Evolutionary conservation across 2,113 vertebrate genomes (phyloP), one percentile per base, ranked within the genome.

Genomic region (Scopus umbretta): DNA sequence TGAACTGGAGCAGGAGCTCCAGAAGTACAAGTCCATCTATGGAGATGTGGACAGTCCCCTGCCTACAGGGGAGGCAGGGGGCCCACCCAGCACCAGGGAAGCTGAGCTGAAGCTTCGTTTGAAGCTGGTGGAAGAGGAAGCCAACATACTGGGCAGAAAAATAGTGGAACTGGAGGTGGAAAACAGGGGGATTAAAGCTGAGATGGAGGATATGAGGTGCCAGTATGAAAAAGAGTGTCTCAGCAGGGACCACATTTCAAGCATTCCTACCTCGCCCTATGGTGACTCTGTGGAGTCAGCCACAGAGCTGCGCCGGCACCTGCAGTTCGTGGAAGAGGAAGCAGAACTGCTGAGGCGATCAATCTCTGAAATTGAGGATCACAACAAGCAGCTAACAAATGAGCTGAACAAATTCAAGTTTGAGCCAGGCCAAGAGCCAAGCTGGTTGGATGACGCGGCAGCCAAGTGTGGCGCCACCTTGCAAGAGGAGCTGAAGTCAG

Each of bases 121-220:
- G 74, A 99, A 99, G 96, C 96, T 99, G 94, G 99, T 99, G 61
- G 99, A 99, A 86, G 99, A 99, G 83, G 99, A 99, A 96, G 99
- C 99, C 32, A 99, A 99, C 98, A 99, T 99, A 93, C 94, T 99
- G 82, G 99, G 99, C 45, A 98, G 99, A 11, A 99, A 99, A 98
- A 99, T 99, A 4, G 99, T 99, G 91, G 99, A 99, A 97, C 98
- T 99, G 92, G 99, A 99, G 84, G 99, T 99, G 92, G 99, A 99
- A 97, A 99, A 99, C 95, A 98, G 99, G 42, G 99, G 99, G 70
- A 98, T 99, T 97, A 98, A 99, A 80, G 98, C 99, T 0, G 99
- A 99, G 91, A 99, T 99, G 89, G 99, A 99, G 63, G 99, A 99
- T 97, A 98, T 99, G 96, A 98, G 99, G 80, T 98, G 98, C 91